phyloP scores from a whole-genome alignment of 2,113 vertebrate genomes.

The Microtus oregoni region DNA sequence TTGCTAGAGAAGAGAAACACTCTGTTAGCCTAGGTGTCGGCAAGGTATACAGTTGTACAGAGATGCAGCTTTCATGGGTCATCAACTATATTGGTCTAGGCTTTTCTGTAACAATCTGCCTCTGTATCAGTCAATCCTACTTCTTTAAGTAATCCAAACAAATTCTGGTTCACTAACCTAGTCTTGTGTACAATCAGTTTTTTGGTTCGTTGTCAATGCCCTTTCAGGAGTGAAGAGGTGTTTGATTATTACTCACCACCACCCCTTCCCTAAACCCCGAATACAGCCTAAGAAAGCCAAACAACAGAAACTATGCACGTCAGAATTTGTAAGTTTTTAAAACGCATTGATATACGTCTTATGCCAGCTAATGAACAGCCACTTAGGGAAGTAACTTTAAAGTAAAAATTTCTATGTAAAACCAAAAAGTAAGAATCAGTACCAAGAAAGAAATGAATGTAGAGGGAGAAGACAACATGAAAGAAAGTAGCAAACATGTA shows the following conservation, averaged over 20 bases:
- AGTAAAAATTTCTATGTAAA: neutral
- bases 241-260: neutral
- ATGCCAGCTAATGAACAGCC: neutral
- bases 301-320: neutral
- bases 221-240: neutral
- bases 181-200: neutral
- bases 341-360: neutral
- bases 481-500: neutral
- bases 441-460: neutral
- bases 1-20: neutral
- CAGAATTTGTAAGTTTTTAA: neutral
- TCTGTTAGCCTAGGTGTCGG: neutral
- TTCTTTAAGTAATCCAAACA: neutral
- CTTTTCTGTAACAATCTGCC: neutral
- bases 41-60: too few relatives aligned
- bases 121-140: accelerated
- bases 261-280: neutral
- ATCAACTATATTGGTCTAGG: too few relatives aligned
- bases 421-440: neutral
- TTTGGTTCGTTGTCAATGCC: neutral
- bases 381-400: neutral
- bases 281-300: neutral
- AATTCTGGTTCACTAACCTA: too few relatives aligned
- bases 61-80: too few relatives aligned
- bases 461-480: neutral